Conservation (phyloP, 2,113 vertebrate genomes). For the Etheostoma cragini region DNA sequence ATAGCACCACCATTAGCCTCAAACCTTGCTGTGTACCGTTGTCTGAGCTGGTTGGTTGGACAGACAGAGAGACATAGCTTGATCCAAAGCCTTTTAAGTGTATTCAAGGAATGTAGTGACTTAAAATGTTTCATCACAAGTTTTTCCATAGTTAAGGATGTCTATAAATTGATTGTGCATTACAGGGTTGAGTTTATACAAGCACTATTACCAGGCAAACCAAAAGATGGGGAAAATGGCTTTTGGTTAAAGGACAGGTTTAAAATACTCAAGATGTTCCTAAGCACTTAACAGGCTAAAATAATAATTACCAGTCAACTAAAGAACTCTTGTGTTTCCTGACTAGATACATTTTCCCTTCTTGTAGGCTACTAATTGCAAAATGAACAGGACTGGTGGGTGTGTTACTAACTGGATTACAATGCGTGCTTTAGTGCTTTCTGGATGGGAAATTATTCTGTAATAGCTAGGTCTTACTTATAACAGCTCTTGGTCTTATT, state of each 20-base stretch:
- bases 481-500: constrained; percentile 12
- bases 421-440: constrained; percentile 17
- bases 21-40: background rate
- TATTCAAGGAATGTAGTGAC: background rate
- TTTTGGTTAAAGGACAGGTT: too few relatives aligned
- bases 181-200: too few relatives aligned
- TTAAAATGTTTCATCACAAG: constrained; percentile 1
- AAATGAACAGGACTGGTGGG: background rate
- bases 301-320: constrained; percentile 35
- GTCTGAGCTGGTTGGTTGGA: background rate
- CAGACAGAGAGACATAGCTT: background rate
- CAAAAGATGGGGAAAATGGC: too few relatives aligned
- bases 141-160: too few relatives aligned
- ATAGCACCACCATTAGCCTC: background rate
- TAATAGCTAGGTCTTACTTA: constrained; percentile 25
- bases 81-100: background rate
- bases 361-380: background rate
- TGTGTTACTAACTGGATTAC: constrained; percentile 33
- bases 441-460: constrained; percentile 19
- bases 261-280: constrained; percentile 41
- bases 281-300: constrained; percentile 38
- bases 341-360: background rate
- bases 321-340: background rate
- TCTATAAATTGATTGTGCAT: too few relatives aligned
- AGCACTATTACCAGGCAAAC: too few relatives aligned